These are phyloP conservation scores for Prunella himalayana DNA, from an alignment of 2,113 vertebrate genomes.

Conservation along the genomic window DNA sequence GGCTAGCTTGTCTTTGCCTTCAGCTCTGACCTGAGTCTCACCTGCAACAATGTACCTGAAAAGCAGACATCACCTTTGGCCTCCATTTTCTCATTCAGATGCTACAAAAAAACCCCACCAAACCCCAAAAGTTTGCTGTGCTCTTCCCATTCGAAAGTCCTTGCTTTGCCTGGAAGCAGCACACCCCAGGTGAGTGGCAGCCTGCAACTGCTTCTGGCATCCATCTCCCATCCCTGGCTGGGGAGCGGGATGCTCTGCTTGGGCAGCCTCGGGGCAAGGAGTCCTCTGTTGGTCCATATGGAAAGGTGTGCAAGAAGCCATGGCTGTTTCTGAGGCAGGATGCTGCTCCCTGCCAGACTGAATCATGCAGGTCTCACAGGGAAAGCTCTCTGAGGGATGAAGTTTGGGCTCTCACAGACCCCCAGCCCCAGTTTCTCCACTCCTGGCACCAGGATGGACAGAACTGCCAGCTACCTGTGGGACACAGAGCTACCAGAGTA, in stretches of 20 bases:
- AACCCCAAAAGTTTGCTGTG: neutral
- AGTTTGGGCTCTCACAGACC: neutral
- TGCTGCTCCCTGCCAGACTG: neutral
- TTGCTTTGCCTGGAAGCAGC: neutral
- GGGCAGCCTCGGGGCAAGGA: neutral
- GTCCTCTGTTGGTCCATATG: neutral
- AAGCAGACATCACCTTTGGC: neutral
- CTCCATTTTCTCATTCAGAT: neutral
- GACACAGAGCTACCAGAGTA: neutral
- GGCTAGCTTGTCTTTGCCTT: neutral
- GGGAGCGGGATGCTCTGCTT: neutral
- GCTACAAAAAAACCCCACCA: neutral
- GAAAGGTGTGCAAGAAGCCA: neutral
- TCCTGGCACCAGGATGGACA: neutral
- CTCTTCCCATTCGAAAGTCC: neutral
- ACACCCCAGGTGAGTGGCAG: neutral
- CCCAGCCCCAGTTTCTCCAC: neutral
- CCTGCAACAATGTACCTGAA: neutral
- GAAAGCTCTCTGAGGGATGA: neutral
- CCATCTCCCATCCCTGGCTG: neutral
- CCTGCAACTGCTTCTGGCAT: accelerated
- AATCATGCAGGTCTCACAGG: neutral
- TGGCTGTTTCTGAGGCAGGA: accelerated
- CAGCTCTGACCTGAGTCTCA: neutral
- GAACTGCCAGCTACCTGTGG: accelerated